Evolutionary conservation across 2,113 vertebrate genomes (phyloP), one percentile per base, ranked within the genome.

Genomic region (Lasiurus cinereus): DNA sequence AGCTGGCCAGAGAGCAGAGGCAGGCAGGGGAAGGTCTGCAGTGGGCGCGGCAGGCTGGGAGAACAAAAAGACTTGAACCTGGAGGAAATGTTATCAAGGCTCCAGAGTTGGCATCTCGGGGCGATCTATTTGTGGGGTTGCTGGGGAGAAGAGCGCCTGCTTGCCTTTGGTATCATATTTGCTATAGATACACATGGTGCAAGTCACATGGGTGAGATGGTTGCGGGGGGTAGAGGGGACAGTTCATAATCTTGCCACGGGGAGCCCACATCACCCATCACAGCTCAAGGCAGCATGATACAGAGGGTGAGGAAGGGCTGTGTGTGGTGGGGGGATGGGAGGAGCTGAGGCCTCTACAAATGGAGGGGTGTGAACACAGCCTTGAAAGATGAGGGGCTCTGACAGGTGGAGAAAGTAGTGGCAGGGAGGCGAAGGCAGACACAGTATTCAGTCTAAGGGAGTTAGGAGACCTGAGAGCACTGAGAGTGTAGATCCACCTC

Each of bases 401-500:
- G 52, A 10, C 14, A 50, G 6, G 33, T 76, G 66, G 54, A 39
- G 50, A 70, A 62, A 10, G 46, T 6, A 3, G n/a, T 9, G 1
- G 13, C 3, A 13, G 9, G 2, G 36, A 19, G n/a, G 3, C 10
- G n/a, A 72, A 72, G 11, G 74, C 22, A 67, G 62, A 52, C 16
- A 3, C 0, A 3, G 27, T 0, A 0, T 54, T 70, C 59, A 22
- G 31, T 29, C 72, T 14, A 7, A n/a, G 39, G 48, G 39, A 43
- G 31, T n/a, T 62, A 21, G 43, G 19, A 90, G 12, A 54, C n/a
- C 52, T 73, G 54, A 83, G 69, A 69, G 88, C 8, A 24, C 22
- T 1, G 29, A 64, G 54, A 52, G 50, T 16, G 14, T 74, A 72
- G 59, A 27, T 48, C 29, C 64, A 48, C 21, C 22, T 66, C 48